Percentiles rank a stretch among this genome's conserved stretches.
Evolutionary conservation across 2,113 vertebrate genomes (phyloP).

Genomic region (Hymenochirus boettgeri): DNA sequence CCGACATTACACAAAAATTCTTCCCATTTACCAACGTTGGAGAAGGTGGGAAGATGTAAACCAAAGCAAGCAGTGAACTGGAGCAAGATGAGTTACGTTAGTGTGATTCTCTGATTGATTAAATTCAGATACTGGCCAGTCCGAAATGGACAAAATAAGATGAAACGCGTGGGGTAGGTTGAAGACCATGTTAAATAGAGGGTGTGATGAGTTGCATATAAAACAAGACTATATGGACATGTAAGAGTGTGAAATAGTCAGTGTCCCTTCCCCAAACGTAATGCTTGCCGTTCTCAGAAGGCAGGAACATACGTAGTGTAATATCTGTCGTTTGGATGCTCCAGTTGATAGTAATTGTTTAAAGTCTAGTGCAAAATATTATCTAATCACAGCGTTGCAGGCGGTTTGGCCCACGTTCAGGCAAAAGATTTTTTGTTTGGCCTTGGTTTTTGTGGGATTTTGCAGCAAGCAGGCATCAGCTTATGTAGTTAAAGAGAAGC

Average conservation of each 20-base stretch:
- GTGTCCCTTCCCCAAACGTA: too few species aligned
- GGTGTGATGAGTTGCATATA: too few species aligned
- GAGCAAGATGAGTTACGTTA: slow-evolving; percentile 17
- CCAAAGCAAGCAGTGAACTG: slow-evolving; percentile 35
- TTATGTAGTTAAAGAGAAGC: slow-evolving; percentile 22
- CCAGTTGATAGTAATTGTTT: slow-evolving; percentile 62
- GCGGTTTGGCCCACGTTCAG: slow-evolving; percentile 51
- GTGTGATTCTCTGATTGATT: slow-evolving; percentile 19
- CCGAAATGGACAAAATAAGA: slow-evolving; percentile 9
- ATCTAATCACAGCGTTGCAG: slow-evolving; percentile 67
- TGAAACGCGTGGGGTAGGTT: not conserved
- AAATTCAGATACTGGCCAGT: slow-evolving; percentile 36
- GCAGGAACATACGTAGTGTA: not conserved
- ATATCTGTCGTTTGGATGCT: slow-evolving; percentile 44
- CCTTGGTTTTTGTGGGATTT: slow-evolving; percentile 22
- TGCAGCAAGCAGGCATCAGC: slow-evolving; percentile 38
- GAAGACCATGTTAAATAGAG: not conserved
- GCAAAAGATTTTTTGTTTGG: not conserved
- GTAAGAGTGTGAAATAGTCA: not conserved
- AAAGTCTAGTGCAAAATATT: slow-evolving; percentile 71
- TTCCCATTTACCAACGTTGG: not conserved
- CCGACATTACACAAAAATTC: slow-evolving; percentile 3
- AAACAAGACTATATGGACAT: not conserved
- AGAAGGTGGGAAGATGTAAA: slow-evolving; percentile 19
- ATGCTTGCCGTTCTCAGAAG: not conserved